A percentile compares a stretch with the other conserved stretches of the same genome.
Evolutionary conservation across 1,140 invertebrate genomes (phyloP).

Genomic region (Archivesica marissinica): DNA sequence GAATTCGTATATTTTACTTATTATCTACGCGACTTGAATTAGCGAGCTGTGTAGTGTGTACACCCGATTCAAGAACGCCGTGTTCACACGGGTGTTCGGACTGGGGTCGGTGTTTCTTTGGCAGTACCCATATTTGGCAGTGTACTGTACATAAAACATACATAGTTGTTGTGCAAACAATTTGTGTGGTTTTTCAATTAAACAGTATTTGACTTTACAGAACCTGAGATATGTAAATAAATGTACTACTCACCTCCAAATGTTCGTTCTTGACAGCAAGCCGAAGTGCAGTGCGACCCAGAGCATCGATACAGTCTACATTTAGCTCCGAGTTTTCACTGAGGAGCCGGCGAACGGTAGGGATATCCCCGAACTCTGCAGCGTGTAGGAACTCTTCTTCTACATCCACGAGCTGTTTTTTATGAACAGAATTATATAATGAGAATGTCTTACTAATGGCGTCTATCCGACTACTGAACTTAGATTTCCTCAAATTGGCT

Average conservation of each 20-base stretch:
- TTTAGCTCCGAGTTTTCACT: slow-evolving; percentile 72
- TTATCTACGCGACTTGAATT: too few species aligned
- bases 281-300: slow-evolving; percentile 73
- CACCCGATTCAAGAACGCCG: too few species aligned
- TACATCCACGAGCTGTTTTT: slow-evolving; percentile 64
- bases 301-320: slow-evolving; percentile 72
- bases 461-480: slow-evolving; percentile 23
- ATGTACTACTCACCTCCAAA: slow-evolving; percentile 69
- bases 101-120: too few species aligned
- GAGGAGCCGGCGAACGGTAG: slow-evolving; percentile 71
- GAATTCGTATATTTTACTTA: too few species aligned
- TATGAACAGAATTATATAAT: slow-evolving; percentile 64
- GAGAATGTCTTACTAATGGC: slow-evolving; percentile 58
- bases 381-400: slow-evolving; percentile 75
- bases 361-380: slow-evolving; percentile 74
- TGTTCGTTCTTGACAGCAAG: slow-evolving; percentile 80
- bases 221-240: background rate
- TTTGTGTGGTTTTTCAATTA: background rate
- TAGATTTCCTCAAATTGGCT: slow-evolving; percentile 2
- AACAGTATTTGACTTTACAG: background rate
- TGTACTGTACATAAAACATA: too few species aligned
- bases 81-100: too few species aligned
- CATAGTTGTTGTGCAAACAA: too few species aligned
- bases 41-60: too few species aligned
- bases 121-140: too few species aligned